Evolutionary conservation across 2,888 invertebrate species (phyloP).

Genomic region (Teleiodes luculella): DNA sequence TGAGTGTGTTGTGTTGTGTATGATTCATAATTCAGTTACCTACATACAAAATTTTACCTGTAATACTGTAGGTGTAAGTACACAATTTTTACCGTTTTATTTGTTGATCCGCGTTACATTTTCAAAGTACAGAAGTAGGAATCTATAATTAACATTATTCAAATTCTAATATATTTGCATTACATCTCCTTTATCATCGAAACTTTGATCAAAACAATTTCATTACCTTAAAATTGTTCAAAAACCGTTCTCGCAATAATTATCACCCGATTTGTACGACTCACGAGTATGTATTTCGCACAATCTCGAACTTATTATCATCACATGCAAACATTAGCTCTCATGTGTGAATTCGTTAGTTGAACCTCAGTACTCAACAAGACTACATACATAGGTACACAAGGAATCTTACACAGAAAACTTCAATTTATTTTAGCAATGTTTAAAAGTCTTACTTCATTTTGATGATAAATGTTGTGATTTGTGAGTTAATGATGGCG

Average conservation of each 20-base stretch:
- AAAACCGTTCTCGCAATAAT: neutral
- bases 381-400: neutral
- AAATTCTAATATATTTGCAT: too few relatives aligned
- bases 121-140: too few relatives aligned
- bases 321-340: slow-evolving; percentile 45
- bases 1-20: too few relatives aligned
- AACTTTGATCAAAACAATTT: neutral
- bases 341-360: neutral
- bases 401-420: neutral
- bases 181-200: too few relatives aligned
- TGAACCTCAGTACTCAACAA: neutral
- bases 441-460: too few relatives aligned
- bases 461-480: neutral
- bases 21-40: too few relatives aligned
- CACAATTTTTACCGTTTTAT: too few relatives aligned
- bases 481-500: neutral
- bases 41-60: too few relatives aligned
- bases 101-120: too few relatives aligned
- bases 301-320: slow-evolving; percentile 42
- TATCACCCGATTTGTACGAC: slow-evolving; percentile 28
- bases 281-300: slow-evolving; percentile 29
- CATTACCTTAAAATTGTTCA: neutral
- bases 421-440: neutral
- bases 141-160: too few relatives aligned
- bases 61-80: too few relatives aligned